Base-by-base conservation (phyloP, 2,888 invertebrate species). In the Aporophyla nigra region DNA sequence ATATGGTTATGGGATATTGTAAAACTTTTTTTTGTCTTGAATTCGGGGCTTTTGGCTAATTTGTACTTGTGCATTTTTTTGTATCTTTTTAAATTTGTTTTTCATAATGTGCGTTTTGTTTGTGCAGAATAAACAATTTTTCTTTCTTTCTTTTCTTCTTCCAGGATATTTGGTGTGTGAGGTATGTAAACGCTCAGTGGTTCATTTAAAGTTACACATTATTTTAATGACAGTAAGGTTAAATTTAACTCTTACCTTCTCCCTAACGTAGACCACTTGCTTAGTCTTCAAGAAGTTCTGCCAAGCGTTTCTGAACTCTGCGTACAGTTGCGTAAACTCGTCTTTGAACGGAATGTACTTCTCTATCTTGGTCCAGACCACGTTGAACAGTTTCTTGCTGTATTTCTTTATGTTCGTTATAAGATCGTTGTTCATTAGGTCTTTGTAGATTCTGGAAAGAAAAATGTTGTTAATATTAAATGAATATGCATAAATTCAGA, bases 331-430 rank as follows among this genome's bases (percentile, higher is more conserved):
- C 19, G 86, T 88, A 54, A 96, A 87, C 76, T 96, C 96, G 40
- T 96, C 96, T 69, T 95, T 96, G 89, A 96, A 96, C 0, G 96
- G 96, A 5, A 96, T 95, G 82, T 95, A 96, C 75, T 95, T 94
- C 85, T 96, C 96, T 0, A 96, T 90, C 82, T 96, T 96, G 56
- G 82, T 83, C 96, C 96, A 96, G 0, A 96, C 86, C 0, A 93
- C 93, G 74, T 97, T 97, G 96, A 98, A 97, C 0, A 98, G 93
- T 65, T 98, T 97, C 62, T 94, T 95, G 0, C 97, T 97, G 93
- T 99, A 99, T 90, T 98, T 98, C 90, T 97, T 97, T 54, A 98
- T 96, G 91, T 98, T 98, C 0, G 98, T 98, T 43, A 98, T 96
- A 0, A 98, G 97, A 88, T 98, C 98, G 90, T 98, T 98, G 75